Evolutionary conservation across 2,113 vertebrate species (phyloP), one percentile per base, ranked within the genome.

Genomic region (Leptosomus discolor): DNA sequence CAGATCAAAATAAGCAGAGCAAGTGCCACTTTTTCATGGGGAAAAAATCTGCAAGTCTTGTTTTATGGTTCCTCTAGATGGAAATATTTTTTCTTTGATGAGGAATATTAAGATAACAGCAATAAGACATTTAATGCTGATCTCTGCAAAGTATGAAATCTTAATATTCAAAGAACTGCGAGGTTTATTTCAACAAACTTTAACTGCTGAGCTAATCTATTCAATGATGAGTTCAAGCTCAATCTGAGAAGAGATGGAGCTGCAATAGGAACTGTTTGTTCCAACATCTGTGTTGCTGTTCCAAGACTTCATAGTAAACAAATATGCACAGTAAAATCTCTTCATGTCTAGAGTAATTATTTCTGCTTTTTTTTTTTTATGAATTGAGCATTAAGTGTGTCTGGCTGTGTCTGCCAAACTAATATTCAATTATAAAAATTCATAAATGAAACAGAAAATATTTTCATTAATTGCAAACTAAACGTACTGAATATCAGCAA

Each of bases 201-300:
- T 79, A 88, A 88, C 64, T 77, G 84, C 87, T 94, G 61, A 93
- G 30, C 34, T 81, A 85, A 51, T 84, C 53, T 91, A 30, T 87
- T 93, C 77, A 79, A 50, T 27, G 68, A 61, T n/a, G 51, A 75
- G 18, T 51, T 90, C 69, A 91, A 68, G 82, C 7, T 78, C 67
- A 68, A 6, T 71, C 36, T 85, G 83, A 91, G 67, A 58, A 71
- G 34, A 85, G 34, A 41, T 43, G 51, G 46, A 82, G 48, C 70
- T 82, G 71, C 34, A 90, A 70, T 8, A 82, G 51, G 56, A 79
- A 26, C 56, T 68, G 54, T 71, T 96, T 95, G 80, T 94, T 96
- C 74, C 53, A 82, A 90, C 87, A 96, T 94, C 93, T 96, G 87
- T 94, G 74, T 93, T 96, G 48, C 57, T 75, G 34, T 91, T 96